Percentiles rank a stretch among this genome's conserved stretches.
These are phyloP conservation scores for Lottia scabra DNA, from an alignment of 2,888 invertebrate species.

Conservation along the genomic window DNA sequence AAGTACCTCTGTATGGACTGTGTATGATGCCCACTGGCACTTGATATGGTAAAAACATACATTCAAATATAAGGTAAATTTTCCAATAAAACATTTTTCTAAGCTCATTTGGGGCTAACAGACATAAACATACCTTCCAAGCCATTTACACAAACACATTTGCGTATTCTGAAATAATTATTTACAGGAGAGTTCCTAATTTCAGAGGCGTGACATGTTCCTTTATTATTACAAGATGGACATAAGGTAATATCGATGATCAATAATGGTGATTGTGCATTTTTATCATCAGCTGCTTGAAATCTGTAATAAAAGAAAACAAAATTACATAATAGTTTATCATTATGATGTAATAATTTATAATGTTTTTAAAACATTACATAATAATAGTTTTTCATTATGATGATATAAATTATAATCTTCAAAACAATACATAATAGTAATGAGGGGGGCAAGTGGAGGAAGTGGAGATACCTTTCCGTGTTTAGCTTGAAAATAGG, in stretches of 20 bases:
- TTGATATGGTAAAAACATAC: too few relatives aligned
- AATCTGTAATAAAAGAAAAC: slow-evolving; percentile 16
- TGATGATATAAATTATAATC: too few relatives aligned
- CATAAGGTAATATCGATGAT: slow-evolving; percentile 16
- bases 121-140: slow-evolving; percentile 18
- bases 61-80: too few relatives aligned
- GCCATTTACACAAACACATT: slow-evolving; percentile 23
- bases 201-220: slow-evolving; percentile 13
- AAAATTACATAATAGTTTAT: neutral
- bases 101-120: neutral
- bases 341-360: too few relatives aligned
- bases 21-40: too few relatives aligned
- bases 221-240: slow-evolving; percentile 21
- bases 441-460: too few relatives aligned
- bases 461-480: too few relatives aligned
- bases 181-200: neutral
- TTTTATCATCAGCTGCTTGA: slow-evolving; percentile 17
- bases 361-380: neutral
- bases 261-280: slow-evolving; percentile 15
- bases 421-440: too few relatives aligned
- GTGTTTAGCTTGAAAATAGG: too few relatives aligned
- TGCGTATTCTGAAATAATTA: slow-evolving; percentile 1
- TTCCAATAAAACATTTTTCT: too few relatives aligned
- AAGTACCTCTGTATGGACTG: too few relatives aligned
- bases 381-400: too few relatives aligned